Base-by-base conservation (phyloP, 2,113 vertebrate species). In the Gadus macrocephalus region DNA sequence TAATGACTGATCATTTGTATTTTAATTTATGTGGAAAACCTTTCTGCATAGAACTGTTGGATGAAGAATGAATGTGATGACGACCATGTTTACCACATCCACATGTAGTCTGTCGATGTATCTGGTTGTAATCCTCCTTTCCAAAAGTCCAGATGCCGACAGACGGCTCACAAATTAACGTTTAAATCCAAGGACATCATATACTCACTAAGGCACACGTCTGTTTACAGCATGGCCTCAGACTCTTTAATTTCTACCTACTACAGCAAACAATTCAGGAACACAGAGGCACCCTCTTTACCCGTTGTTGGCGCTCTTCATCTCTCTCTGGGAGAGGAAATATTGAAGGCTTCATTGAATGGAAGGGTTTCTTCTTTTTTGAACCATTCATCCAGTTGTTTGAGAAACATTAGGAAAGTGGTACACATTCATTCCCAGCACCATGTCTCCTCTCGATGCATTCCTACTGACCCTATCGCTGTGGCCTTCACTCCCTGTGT, bases 311-410 rank as follows among this genome's bases (percentile, higher is more conserved):
- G 15, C 1, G 66, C n/a, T 56, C 60, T 75, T 82, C 66, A 79
- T 78, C 83, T 83, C 68, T 76, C 25, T 72, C 69, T 67, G 72
- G 69, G 67, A 78, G 77, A 81, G 64, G 72, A 74, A 78, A 76
- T 73, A 81, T 77, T 81, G 77, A 86, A 85, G 75, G 58, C 17
- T 64, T 71, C 71, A 75, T 69, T 74, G 63, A 70, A 62, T 80
- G 64, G 79, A 72, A 66, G 38, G 28, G n/a, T 72, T 71, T 85
- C 67, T 72, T 83, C 76, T 78, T 25, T 25, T 25, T 25, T 25
- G 64, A 73, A 53, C 59, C 15, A 25, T 82, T 31, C 19, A 73
- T 79, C 70, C 82, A 81, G 77, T 82, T 81, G 79, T 79, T 62
- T 71, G 63, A 67, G 68, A 74, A 76, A 86, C 72, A 81, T 73